Evolutionary conservation across 2,797 vertebrate genomes (phyloP).

Genomic region (Melanotaenia trifasciata): DNA sequence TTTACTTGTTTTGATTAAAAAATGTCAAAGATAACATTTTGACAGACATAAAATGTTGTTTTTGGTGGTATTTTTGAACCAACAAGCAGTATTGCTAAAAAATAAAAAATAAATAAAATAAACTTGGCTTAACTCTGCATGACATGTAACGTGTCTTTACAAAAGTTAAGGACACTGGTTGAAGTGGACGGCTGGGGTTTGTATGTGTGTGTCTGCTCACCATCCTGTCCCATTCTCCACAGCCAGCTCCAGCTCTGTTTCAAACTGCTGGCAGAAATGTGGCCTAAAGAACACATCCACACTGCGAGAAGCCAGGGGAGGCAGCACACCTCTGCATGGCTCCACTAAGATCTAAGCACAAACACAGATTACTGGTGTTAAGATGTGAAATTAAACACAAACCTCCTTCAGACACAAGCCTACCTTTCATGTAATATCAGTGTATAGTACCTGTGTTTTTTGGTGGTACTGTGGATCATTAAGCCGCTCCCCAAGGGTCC

Average conservation of each 20-base stretch:
- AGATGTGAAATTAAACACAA: neutral
- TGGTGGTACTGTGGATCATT: conserved; percentile 11
- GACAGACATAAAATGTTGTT: too few species aligned
- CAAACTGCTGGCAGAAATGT: conserved; percentile 79
- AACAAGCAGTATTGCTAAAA: too few species aligned
- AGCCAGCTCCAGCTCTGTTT: conserved; percentile 86
- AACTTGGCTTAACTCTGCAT: too few species aligned
- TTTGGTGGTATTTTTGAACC: too few species aligned
- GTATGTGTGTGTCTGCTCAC: conserved; percentile 75
- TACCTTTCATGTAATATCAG: neutral
- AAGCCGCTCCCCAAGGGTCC: conserved; percentile 84
- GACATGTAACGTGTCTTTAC: too few species aligned
- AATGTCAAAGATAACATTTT: too few species aligned
- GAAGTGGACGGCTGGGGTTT: neutral
- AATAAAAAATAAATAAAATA: too few species aligned
- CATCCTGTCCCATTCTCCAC: conserved; percentile 89
- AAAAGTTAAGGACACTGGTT: too few species aligned
- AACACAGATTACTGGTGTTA: conserved; percentile 17
- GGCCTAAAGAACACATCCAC: conserved; percentile 86
- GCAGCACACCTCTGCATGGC: conserved; percentile 84
- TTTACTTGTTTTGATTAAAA: neutral
- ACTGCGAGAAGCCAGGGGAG: conserved; percentile 77
- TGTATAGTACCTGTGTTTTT: conserved; percentile 61
- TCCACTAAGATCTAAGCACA: conserved; percentile 79
- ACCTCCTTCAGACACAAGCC: neutral